A percentile compares a stretch with the other conserved stretches of the same genome.
Conservation (phyloP, 2,888 invertebrate genomes). For the Panorpa germanica region DNA sequence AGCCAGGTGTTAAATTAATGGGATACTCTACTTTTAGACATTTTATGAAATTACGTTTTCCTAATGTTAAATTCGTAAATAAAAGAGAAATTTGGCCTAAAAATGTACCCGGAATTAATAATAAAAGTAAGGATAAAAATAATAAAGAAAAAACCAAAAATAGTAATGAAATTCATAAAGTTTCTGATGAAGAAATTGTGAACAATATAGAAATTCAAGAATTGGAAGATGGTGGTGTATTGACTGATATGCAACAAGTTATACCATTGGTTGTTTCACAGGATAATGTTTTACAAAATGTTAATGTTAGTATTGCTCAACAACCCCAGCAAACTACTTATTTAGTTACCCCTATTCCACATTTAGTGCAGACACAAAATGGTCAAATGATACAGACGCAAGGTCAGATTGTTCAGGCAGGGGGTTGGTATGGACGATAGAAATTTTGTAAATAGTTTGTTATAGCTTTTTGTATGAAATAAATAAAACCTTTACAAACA, state of each 20-base stretch:
- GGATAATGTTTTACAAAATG: too few relatives aligned
- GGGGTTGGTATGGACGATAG: too few relatives aligned
- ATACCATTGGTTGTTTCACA: constrained; percentile 41
- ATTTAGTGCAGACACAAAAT: too few relatives aligned
- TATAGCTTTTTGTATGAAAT: too few relatives aligned
- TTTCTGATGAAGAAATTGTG: constrained; percentile 5
- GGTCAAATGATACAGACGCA: too few relatives aligned
- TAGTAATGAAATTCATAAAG: constrained; percentile 3
- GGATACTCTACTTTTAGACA: constrained; percentile 64
- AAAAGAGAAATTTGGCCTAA: constrained; percentile 31
- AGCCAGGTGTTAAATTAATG: constrained; percentile 54
- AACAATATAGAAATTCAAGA: constrained; percentile 7
- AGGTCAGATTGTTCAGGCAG: too few relatives aligned
- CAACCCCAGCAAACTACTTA: constrained; percentile 41
- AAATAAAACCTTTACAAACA: too few relatives aligned
- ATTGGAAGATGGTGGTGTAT: too few relatives aligned
- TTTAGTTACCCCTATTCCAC: constrained; percentile 43
- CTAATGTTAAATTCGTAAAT: constrained; percentile 53
- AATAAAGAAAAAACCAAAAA: constrained; percentile 23
- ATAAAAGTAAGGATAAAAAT: constrained; percentile 30
- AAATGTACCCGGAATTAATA: constrained; percentile 25
- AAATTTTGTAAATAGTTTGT: too few relatives aligned
- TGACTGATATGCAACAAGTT: constrained; percentile 33
- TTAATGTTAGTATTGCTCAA: constrained; percentile 17
- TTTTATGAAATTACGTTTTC: constrained; percentile 67